Evolutionary conservation across 2,797 vertebrate species (phyloP), one percentile per base, ranked within the genome.

Genomic region (Apogon talboti): DNA sequence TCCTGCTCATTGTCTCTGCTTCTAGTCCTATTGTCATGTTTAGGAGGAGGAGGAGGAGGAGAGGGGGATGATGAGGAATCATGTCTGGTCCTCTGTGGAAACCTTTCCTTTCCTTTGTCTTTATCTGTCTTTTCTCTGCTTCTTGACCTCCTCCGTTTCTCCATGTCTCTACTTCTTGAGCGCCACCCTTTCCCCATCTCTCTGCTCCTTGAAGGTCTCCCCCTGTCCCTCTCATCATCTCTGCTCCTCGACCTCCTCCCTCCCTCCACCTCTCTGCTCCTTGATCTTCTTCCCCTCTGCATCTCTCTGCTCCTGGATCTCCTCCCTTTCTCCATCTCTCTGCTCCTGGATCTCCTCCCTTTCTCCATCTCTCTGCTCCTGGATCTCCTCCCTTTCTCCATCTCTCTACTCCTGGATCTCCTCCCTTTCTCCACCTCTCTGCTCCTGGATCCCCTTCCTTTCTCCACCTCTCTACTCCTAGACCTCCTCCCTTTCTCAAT

Each of bases 1-100:
- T 85, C 79, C 4, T 24, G 35, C 14, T 76, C 83, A 0, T 41
- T 14, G 1, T 87, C 78, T 69, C 47, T 58, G 56, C 81, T 84
- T 66, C 74, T 72, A 24, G 68, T 84, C 6, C 19, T 74, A 15
- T 68, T 70, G 1, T 83, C 81, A 44, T 78, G 78, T 54, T 78
- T 85, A n/a, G 76, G 84, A 35, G 78, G 71, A 0, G 62, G 41
- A n/a, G 76, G 84, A 35, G 78, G 71, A 0, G 62, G 52, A 41
- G 52, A 18, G 13, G 52, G 52, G 37, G 52, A 54, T 6, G 35
- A 54, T 6, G 35, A 54, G 1, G 52, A 54, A 41, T 54, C 37
- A 11, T 10, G 37, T 41, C 52, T 40, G n/a, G 35, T 10, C 24
- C 37, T 54, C 19, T 54, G 52, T 8, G 37, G 37, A 1, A 11